phyloP scores from a whole-genome alignment of 1,140 invertebrate genomes.

The Caligus rogercresseyi region DNA sequence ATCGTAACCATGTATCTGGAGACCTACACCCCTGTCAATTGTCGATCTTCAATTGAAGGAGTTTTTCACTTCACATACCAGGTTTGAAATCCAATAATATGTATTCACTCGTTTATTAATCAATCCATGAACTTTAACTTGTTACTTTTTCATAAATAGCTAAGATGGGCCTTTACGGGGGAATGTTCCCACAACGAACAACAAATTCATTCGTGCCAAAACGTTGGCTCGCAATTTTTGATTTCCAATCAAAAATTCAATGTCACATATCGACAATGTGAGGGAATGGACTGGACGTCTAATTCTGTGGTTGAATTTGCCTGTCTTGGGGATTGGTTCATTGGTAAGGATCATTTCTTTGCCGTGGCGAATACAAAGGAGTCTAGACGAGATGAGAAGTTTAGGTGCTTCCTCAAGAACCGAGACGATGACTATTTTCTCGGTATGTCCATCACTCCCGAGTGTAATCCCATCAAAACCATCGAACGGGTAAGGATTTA shows the following conservation, averaged over 20 bases:
- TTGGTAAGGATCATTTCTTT: constrained; percentile 85
- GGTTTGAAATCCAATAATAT: constrained; percentile 24
- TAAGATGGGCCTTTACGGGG: constrained; percentile 47
- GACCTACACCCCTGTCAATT: constrained; percentile 76
- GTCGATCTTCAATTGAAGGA: constrained; percentile 74
- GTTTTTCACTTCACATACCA: constrained; percentile 90
- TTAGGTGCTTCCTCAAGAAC: constrained; percentile 79
- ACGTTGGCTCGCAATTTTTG: constrained; percentile 80
- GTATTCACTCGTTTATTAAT: background rate
- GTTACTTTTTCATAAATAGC: constrained; percentile 13
- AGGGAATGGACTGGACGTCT: constrained; percentile 41
- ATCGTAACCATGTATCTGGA: constrained; percentile 49
- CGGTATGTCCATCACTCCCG: constrained; percentile 73
- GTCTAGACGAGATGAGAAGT: constrained; percentile 73
- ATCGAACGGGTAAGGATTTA: constrained; percentile 48
- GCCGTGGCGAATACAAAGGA: constrained; percentile 86
- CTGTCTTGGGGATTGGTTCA: constrained; percentile 85
- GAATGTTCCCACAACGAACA: constrained; percentile 71
- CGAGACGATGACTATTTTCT: constrained; percentile 77
- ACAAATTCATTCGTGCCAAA: constrained; percentile 80
- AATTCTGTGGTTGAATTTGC: constrained; percentile 60
- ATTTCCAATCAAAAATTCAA: constrained; percentile 94
- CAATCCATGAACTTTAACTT: background rate
- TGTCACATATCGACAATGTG: constrained; percentile 76
- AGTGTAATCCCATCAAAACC: constrained; percentile 76